A percentile compares a stretch with the other conserved stretches of the same genome.
Evolutionary conservation across 1,140 invertebrate species (phyloP).

Genomic region (Megathymus violae): DNA sequence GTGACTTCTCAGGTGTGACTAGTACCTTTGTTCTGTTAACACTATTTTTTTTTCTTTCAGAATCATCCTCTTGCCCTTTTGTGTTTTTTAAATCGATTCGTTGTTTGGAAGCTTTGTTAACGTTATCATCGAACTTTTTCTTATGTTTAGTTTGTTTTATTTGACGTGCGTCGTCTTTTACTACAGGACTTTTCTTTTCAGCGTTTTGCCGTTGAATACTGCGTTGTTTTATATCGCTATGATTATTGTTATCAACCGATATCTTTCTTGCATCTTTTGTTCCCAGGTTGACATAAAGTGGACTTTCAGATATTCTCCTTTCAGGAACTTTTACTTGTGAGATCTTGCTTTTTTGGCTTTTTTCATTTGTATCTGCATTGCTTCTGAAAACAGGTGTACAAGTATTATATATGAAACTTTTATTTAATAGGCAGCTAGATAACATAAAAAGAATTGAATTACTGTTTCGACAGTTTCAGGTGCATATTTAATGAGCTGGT

Average conservation of each 20-base stretch:
- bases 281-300: slow-evolving; percentile 7
- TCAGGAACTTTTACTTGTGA: slow-evolving; percentile 2
- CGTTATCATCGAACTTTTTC: background rate
- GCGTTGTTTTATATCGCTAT: background rate
- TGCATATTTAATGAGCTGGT: no score
- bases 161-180: background rate
- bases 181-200: slow-evolving; percentile 2
- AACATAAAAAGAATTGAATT: no score
- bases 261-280: slow-evolving; percentile 12
- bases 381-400: slow-evolving; percentile 2
- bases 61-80: background rate
- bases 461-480: no score
- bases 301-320: slow-evolving; percentile 14
- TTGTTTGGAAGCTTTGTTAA: background rate
- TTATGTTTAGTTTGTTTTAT: slow-evolving; percentile 1
- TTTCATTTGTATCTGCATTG: slow-evolving; percentile 9
- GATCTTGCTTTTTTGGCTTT: slow-evolving; percentile 3
- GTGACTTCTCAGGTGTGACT: slow-evolving; percentile 20
- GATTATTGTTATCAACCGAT: background rate
- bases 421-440: no score
- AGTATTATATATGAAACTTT: no score
- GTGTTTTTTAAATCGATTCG: slow-evolving; percentile 5
- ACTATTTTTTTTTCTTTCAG: slow-evolving; percentile 10
- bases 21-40: slow-evolving; percentile 19
- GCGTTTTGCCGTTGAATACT: slow-evolving; percentile 2